These are phyloP conservation scores for Phortica okadai DNA, from an alignment of 2,888 invertebrate species.

Conservation along the genomic window DNA sequence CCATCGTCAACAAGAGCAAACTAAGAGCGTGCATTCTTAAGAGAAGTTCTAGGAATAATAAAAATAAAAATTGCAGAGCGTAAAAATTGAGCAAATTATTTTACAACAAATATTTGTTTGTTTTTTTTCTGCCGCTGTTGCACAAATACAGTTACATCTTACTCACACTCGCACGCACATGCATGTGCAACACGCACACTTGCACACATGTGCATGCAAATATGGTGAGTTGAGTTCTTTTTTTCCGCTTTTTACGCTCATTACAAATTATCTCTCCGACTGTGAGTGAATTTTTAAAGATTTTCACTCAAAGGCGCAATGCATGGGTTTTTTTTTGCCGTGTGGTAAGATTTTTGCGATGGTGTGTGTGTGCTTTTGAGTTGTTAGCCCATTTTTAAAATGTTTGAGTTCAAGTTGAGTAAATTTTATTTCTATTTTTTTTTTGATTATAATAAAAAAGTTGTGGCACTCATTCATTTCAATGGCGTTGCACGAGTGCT, in stretches of 20 bases:
- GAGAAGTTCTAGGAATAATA: constrained; percentile 31
- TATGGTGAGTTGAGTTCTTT: constrained; percentile 17
- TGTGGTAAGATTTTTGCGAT: constrained; percentile 8
- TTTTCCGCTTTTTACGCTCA: not conserved
- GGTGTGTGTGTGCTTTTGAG: constrained; percentile 27
- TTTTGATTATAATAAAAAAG: no score
- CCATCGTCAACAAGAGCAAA: constrained; percentile 11
- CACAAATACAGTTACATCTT: constrained; percentile 33
- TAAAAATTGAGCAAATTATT: constrained; percentile 24
- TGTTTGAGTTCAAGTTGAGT: constrained; percentile 39
- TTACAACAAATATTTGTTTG: not conserved
- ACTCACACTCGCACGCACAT: constrained; percentile 30
- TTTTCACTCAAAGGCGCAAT: not conserved
- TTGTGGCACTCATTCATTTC: no score
- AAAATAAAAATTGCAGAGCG: constrained; percentile 4
- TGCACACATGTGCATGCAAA: constrained; percentile 8
- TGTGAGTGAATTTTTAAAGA: constrained; percentile 36
- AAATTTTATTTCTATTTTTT: constrained; percentile 29
- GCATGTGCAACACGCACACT: constrained; percentile 17
- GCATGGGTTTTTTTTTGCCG: not conserved
- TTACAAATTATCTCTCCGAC: constrained; percentile 4
- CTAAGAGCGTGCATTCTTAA: constrained; percentile 19
- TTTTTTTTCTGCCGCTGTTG: not conserved
- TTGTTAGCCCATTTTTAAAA: constrained; percentile 53
- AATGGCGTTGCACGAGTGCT: no score